Percentiles rank a stretch among this genome's conserved stretches.
Evolutionary conservation across 2,888 invertebrate genomes (phyloP).

Genomic region (Orchesellides sinensis): DNA sequence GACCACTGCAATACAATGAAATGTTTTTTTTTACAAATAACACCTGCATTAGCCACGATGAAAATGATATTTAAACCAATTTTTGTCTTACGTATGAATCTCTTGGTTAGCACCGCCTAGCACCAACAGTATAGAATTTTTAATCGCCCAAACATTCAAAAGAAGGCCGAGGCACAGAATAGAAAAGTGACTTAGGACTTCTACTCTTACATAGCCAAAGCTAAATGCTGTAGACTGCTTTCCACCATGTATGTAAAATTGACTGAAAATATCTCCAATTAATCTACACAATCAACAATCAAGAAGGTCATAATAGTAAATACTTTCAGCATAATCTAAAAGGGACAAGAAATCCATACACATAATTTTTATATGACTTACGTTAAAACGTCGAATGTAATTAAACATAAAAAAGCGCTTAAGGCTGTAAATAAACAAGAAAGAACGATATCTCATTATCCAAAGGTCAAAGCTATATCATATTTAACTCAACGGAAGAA

Average conservation of each 20-base stretch:
- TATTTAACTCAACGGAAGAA: background rate
- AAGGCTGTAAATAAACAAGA: slow-evolving; percentile 64
- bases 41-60: no score
- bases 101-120: slow-evolving; percentile 63
- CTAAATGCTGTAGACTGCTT: slow-evolving; percentile 72
- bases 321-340: background rate
- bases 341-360: background rate
- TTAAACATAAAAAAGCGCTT: slow-evolving; percentile 68
- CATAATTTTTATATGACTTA: slow-evolving; percentile 55
- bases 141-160: slow-evolving; percentile 69
- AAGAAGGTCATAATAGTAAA: background rate
- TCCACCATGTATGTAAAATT: slow-evolving; percentile 68
- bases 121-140: slow-evolving; percentile 66
- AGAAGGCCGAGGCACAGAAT: slow-evolving; percentile 71
- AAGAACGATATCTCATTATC: background rate
- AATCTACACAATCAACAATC: slow-evolving; percentile 63
- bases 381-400: slow-evolving; percentile 72
- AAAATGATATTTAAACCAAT: no score
- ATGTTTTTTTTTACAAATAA: no score
- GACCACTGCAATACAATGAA: slow-evolving; percentile 69
- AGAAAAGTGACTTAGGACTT: slow-evolving; percentile 73
- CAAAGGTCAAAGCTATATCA: no score
- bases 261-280: slow-evolving; percentile 71
- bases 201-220: slow-evolving; percentile 72
- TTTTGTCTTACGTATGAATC: slow-evolving; percentile 72